Conservation (phyloP, 2,113 vertebrate species). For the Actenoides lindsayi region DNA sequence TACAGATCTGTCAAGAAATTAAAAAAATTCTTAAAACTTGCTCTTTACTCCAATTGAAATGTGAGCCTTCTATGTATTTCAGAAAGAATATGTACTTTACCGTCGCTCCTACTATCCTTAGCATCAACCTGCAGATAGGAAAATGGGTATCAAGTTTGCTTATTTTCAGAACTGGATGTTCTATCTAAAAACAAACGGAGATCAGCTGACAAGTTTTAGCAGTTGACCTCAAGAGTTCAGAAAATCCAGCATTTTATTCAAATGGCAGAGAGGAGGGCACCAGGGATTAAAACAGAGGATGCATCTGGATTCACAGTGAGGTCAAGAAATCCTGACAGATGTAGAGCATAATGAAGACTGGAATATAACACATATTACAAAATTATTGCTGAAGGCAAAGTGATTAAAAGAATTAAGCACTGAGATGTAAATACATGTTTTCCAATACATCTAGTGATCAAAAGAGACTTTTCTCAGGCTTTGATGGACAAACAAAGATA, state of each 20-base stretch:
- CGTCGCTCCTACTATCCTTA: neutral
- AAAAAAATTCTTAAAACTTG: neutral
- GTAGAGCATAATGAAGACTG: neutral
- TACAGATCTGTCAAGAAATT: neutral
- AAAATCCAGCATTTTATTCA: neutral
- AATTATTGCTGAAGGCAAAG: neutral
- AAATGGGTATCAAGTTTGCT: neutral
- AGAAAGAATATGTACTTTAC: neutral
- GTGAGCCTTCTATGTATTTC: neutral
- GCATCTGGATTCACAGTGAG: neutral
- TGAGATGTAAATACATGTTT: neutral
- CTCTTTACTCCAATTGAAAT: neutral
- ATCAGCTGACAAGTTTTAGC: neutral
- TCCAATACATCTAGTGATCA: neutral
- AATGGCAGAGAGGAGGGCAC: neutral
- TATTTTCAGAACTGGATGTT: neutral
- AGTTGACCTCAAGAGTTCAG: neutral
- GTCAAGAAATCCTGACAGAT: neutral
- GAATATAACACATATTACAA: neutral
- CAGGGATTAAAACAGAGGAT: neutral
- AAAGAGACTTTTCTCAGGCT: constrained; percentile 13
- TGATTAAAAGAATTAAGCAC: neutral
- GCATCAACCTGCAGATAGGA: neutral
- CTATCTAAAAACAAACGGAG: neutral
- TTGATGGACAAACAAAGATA: neutral